phyloP scores from a whole-genome alignment of 2,113 vertebrate genomes.

The Ibidorhyncha struthersii region DNA sequence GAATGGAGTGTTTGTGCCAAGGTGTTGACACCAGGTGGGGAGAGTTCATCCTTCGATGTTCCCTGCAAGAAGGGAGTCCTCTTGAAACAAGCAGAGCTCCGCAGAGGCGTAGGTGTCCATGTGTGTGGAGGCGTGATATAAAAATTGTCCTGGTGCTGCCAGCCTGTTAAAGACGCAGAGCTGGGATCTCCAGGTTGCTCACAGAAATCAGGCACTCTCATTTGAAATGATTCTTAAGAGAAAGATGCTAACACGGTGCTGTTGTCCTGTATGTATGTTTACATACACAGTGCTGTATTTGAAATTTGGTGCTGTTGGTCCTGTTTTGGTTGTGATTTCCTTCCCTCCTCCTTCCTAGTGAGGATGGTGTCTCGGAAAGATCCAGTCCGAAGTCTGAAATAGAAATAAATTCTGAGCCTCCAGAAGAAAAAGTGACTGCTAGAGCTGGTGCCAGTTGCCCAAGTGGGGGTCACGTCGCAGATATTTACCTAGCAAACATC shows the following conservation, averaged over 20 bases:
- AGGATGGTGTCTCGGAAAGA: constrained; percentile 84
- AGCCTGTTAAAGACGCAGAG: background rate
- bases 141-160: background rate
- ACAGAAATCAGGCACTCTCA: background rate
- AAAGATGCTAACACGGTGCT: background rate
- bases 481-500: constrained; percentile 97
- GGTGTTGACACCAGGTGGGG: background rate
- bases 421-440: constrained; percentile 91
- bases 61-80: background rate
- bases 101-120: background rate
- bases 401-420: constrained; percentile 84
- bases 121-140: accelerated
- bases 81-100: background rate
- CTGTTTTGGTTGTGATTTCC: constrained; percentile 46
- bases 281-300: background rate
- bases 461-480: constrained; percentile 93
- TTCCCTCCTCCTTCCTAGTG: constrained; percentile 74
- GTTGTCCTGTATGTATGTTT: background rate
- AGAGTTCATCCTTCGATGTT: accelerated
- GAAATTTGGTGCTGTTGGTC: background rate
- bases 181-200: background rate
- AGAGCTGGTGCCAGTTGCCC: constrained; percentile 90
- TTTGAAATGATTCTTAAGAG: background rate
- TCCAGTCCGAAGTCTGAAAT: constrained; percentile 93
- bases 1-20: background rate